Base-by-base conservation (phyloP, 1,140 invertebrate species). In the Drosophila pallidifrons region DNA sequence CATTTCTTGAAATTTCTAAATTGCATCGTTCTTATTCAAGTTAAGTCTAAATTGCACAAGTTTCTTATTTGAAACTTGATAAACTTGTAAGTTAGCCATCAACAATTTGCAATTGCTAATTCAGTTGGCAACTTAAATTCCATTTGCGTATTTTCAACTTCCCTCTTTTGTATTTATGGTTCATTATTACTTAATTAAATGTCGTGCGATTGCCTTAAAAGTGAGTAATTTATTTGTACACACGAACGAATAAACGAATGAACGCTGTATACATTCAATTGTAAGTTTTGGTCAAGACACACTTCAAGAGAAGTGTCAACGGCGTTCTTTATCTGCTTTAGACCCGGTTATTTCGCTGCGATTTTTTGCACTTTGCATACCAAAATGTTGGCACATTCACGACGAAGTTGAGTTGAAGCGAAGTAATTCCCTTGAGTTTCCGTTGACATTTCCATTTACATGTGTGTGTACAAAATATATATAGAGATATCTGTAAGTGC, bases 361-460 rank as follows among this genome's bases (percentile, higher is more conserved):
- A 46, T 60, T 71, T 35, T 47, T 63, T 71, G 58, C 52, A 58
- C 38, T 66, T 73, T 41, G 61, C 70, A 73, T 73, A 32, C 63
- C 38, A 61, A 67, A 57, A 63, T 28, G 47, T 32, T 69, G 47
- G 28, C 46, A 47, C 46, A 60, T 15, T 13, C 38, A n/a, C 10
- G 58, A 47, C 7, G 6, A n/a, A n/a, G n/a, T 47, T 30, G 15
- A 54, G 30, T 54, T 25, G 47, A 20, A 35, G 35, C 35, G 8
- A 32, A 43, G 25, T 63, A 46, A 54, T 68, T 54, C 65, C 71
- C 65, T 74, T 54, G 55, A 68, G 65, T 74, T 67, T 59, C 28
- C 16, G 54, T 67, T 66, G 52, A 63, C 43, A 65, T 41, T 67
- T 74, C 11, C 64, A 74, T 43, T 46, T 54, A 66, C 28, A 69